Conservation (phyloP, 2,797 vertebrate genomes). For the Brotogeris chrysoptera region DNA sequence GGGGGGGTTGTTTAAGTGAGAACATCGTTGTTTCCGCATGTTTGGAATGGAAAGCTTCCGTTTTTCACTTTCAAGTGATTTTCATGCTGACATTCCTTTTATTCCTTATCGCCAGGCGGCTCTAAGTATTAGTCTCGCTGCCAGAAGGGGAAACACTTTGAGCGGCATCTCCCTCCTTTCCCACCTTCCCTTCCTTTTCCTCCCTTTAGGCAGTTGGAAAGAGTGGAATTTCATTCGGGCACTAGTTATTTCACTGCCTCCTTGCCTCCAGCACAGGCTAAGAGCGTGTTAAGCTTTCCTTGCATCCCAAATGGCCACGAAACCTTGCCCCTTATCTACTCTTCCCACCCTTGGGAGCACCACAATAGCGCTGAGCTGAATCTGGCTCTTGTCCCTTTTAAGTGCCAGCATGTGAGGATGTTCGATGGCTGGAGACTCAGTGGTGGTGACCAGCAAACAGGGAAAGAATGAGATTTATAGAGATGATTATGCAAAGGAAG, state of each 20-base stretch:
- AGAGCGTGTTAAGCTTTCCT: neutral
- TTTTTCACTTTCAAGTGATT: neutral
- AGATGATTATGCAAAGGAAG: slow-evolving; percentile 68
- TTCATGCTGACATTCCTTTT: neutral
- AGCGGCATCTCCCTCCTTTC: neutral
- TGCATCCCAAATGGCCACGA: neutral
- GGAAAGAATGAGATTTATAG: neutral
- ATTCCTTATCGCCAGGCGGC: neutral
- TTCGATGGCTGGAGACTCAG: accelerated
- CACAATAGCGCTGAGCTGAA: accelerated
- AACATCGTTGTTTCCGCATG: neutral
- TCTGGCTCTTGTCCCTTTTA: neutral
- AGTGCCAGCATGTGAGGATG: accelerated
- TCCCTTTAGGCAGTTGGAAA: neutral
- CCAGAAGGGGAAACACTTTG: neutral
- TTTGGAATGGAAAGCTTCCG: neutral
- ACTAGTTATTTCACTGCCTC: neutral
- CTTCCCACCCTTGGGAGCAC: neutral
- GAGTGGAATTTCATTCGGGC: neutral
- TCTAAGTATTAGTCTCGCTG: neutral
- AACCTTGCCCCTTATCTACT: neutral
- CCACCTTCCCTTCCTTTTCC: neutral
- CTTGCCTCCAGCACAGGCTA: neutral
- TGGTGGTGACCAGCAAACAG: neutral
- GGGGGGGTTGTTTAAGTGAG: neutral